Percentiles rank a stretch among this genome's conserved stretches.
These are phyloP conservation scores for Catocala nupta DNA, from an alignment of 2,888 invertebrate genomes.

Conservation along the genomic window DNA sequence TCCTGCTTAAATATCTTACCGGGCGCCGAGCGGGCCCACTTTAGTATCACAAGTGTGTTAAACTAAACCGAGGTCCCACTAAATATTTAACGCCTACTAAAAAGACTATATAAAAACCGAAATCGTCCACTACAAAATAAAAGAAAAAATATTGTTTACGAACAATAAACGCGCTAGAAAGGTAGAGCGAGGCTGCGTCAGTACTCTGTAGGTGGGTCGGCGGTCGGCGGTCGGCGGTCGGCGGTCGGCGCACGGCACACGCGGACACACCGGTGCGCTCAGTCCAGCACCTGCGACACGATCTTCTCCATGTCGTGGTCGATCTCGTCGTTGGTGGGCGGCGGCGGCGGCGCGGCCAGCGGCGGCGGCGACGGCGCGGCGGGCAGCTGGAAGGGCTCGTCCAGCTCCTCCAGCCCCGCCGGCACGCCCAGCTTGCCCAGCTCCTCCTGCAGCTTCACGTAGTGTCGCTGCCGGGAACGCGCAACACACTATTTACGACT, in stretches of 20 bases:
- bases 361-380: conserved; percentile 70
- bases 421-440: conserved; percentile 94
- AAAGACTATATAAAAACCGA: conserved; percentile 74
- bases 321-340: conserved; percentile 84
- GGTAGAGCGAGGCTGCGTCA: conserved; percentile 24
- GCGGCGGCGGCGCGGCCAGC: conserved; percentile 35
- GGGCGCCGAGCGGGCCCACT: conserved; percentile 77
- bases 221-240: not conserved
- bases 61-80: conserved; percentile 79
- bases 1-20: conserved; percentile 73
- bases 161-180: conserved; percentile 57
- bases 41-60: conserved; percentile 83
- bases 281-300: conserved; percentile 88
- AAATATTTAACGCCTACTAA: conserved; percentile 71
- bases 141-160: conserved; percentile 63
- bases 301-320: conserved; percentile 93
- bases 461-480: conserved; percentile 89
- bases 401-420: conserved; percentile 91
- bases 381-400: conserved; percentile 86
- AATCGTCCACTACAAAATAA: conserved; percentile 69
- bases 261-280: conserved; percentile 35
- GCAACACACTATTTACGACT: not conserved
- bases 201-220: not conserved
- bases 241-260: conserved; percentile 33
- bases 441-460: conserved; percentile 94